Base-by-base conservation (phyloP, 2,888 invertebrate genomes). In the Epirrhoe alternata region DNA sequence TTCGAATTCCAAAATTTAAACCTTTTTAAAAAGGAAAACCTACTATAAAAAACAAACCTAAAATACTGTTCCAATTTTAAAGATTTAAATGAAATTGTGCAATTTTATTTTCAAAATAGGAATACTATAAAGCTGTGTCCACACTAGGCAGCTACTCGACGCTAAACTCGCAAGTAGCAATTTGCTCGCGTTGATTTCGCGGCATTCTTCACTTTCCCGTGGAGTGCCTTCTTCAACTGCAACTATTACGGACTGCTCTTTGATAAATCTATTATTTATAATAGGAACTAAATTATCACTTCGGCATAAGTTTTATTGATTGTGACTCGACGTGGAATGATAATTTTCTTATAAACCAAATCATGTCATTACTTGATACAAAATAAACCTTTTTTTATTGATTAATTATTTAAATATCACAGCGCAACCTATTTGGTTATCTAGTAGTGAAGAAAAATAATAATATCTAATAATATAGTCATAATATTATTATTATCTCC, bases 181-280 rank as follows among this genome's bases (percentile, higher is more conserved):
- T 85, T 86, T 83, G 75, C 78, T 68, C 73, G 78, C 78, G 77
- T 81, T 84, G 86, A 89, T 87, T 88, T 84, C 74, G 72, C 77
- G 78, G 77, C 81, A 82, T 87, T 86, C 88, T 88, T 86, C 85
- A 68, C 67, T 69, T 69, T 68, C 84, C 78, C 82, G 74, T 77
- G 66, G 75, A 78, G 79, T 75, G 73, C 77, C 81, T 77, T 81
- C 80, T 77, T 79, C 76, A 77, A 74, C 77, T 77, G 73, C 64
- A 71, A 71, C 70, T 64, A 79, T 78, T 79, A 79, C 75, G 61
- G 69, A 69, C 70, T 59, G 61, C 68, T 58, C 62, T 62, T 58
- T 50, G 24, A 14, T 5, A 50, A 58, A 57, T 35, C 12, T 14
- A 58, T 51, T 31, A 60, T 47, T 52, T 53, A 10, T 30, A 45